Base-by-base conservation (phyloP, 2,113 vertebrate genomes). In the Leptobrachium ailaonicum region DNA sequence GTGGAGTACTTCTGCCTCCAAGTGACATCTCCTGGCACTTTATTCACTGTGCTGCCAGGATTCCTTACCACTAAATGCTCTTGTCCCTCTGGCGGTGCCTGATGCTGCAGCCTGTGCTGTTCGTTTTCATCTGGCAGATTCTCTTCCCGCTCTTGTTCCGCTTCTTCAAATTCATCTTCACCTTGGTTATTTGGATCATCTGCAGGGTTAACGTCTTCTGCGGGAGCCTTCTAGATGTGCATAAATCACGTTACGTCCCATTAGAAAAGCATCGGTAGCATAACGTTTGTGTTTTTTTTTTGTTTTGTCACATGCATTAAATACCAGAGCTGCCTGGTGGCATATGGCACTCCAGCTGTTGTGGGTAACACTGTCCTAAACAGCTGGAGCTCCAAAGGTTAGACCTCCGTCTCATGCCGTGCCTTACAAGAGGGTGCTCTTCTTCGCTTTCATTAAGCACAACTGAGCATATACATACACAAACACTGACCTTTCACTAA, bases 161-260 rank as follows among this genome's bases (percentile, higher is more conserved):
- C 97, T 89, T 98, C 96, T 79, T 99, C 98, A 85, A 99, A 98
- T 87, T 99, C 98, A 82, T 99, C 97, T 86, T 98, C 98, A 0
- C 98, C 98, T 89, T 99, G 97, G 86, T 99, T 99, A 89, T 99
- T 98, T 14, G 97, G 97, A 87, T 99, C 98, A 53, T 99, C 94
- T 72, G 97, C 95, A 2, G 97, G 97, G 87, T 97, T 96, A 71
- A 97, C 83, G 9, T 99, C 97, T 13, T 92, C 91, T 9, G 90
- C 84, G 32, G 85, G 88, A 40, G 86, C 91, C 42, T 89, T 94
- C 96, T 96, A 78, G 2, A 84, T 47, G 47, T 47, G 83, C 62
- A 80, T 43, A 79, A 66, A 79, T 72, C 58, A 72, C 20, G 41
- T 79, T 41, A 6, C n/a, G 63, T 63, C 20, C 32, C n/a, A 40